Evolutionary conservation across 2,888 invertebrate genomes (phyloP).

Genomic region (Griposia aprilina): DNA sequence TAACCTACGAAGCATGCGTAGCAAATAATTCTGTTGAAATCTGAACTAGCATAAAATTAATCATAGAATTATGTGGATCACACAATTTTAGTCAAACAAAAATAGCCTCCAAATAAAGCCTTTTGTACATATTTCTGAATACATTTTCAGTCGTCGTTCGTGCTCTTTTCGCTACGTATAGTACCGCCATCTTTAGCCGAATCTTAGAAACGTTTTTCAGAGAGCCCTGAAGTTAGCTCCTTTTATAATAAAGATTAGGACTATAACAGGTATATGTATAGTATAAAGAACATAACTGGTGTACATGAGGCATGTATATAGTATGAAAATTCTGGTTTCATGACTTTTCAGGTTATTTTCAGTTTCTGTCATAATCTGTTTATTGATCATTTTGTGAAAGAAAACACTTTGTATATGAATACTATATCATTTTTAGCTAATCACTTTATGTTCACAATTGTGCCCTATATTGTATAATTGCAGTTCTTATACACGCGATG

Average conservation of each 20-base stretch:
- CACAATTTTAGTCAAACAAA: background rate
- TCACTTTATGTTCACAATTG: conserved; percentile 34
- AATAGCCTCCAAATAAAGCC: background rate
- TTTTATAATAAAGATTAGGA: conserved; percentile 48
- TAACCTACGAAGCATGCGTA: background rate
- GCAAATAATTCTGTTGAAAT: background rate
- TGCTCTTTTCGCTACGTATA: conserved; percentile 43
- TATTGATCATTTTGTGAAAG: conserved; percentile 38
- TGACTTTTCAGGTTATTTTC: conserved; percentile 1
- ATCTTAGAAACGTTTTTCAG: conserved; percentile 60
- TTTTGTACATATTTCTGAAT: conserved; percentile 9
- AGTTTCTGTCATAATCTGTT: conserved; percentile 7
- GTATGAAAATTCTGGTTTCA: background rate
- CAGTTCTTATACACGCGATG: conserved; percentile 25
- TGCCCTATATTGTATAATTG: conserved; percentile 39
- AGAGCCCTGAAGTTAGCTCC: conserved; percentile 58
- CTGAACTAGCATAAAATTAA: background rate
- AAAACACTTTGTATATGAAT: conserved; percentile 31
- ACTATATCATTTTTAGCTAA: conserved; percentile 35
- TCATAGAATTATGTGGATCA: background rate
- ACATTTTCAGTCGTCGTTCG: conserved; percentile 27
- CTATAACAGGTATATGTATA: conserved; percentile 36
- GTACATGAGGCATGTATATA: background rate
- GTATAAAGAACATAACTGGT: conserved; percentile 2
- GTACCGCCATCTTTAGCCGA: conserved; percentile 64